Conservation (phyloP, 2,888 invertebrate species). For the Mactromeris polynyma region DNA sequence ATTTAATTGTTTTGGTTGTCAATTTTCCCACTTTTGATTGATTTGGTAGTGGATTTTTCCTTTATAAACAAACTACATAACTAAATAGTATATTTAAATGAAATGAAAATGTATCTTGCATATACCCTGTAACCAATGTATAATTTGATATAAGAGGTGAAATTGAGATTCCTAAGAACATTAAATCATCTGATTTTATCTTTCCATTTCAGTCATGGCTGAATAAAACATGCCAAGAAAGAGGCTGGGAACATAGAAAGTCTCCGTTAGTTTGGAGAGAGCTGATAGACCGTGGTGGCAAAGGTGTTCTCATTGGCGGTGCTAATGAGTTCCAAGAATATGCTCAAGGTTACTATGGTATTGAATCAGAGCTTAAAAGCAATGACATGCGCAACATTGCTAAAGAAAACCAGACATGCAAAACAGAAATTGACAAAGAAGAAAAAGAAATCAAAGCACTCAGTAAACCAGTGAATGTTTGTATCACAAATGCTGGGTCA, state of each 20-base stretch:
- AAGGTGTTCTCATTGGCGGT: conserved; percentile 87
- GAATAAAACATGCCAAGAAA: conserved; percentile 78
- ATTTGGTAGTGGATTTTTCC: no score
- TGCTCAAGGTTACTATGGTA: conserved; percentile 85
- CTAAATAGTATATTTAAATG: no score
- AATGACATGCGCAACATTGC: conserved; percentile 83
- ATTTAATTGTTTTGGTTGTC: no score
- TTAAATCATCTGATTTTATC: neutral
- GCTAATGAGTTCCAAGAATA: conserved; percentile 87
- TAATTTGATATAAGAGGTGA: no score
- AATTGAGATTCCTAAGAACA: no score
- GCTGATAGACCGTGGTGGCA: conserved; percentile 87
- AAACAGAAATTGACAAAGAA: conserved; percentile 82
- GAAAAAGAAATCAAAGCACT: conserved; percentile 71
- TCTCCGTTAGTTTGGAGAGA: conserved; percentile 88
- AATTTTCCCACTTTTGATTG: no score
- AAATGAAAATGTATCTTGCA: no score
- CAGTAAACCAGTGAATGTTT: conserved; percentile 83
- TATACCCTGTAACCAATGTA: no score
- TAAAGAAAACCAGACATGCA: conserved; percentile 82
- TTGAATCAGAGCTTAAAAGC: conserved; percentile 82
- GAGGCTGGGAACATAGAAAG: conserved; percentile 84
- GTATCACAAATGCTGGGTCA: conserved; percentile 84
- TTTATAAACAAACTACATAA: no score
- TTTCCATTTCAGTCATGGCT: conserved; percentile 82